phyloP scores from a whole-genome alignment of 1,140 invertebrate genomes.

The Leptinotarsa undecemlineata region DNA sequence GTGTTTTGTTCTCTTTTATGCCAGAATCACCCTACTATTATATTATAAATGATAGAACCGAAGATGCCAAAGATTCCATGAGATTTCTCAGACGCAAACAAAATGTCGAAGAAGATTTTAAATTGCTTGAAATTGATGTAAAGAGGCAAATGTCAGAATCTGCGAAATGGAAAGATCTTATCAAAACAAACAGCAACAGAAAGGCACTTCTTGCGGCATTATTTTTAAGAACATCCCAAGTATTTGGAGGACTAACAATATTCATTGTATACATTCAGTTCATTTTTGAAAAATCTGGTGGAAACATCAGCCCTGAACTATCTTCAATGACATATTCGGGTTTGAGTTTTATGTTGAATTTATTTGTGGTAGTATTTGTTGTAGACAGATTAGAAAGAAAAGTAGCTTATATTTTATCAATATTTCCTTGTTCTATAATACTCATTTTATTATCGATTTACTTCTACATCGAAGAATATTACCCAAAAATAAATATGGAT shows the following conservation, averaged over 20 bases:
- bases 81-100: slow-evolving; percentile 22
- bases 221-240: slow-evolving; percentile 62
- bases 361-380: slow-evolving; percentile 60
- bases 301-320: slow-evolving; percentile 65
- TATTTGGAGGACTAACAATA: slow-evolving; percentile 65
- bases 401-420: slow-evolving; percentile 38
- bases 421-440: slow-evolving; percentile 37
- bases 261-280: slow-evolving; percentile 67
- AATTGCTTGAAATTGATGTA: slow-evolving; percentile 34
- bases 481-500: slow-evolving; percentile 43
- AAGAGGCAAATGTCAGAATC: slow-evolving; percentile 41
- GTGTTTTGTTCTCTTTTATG: slow-evolving; percentile 34
- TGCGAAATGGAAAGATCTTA: slow-evolving; percentile 36
- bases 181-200: slow-evolving; percentile 58
- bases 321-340: slow-evolving; percentile 60
- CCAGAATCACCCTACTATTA: slow-evolving; percentile 50
- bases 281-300: slow-evolving; percentile 58
- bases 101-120: slow-evolving; percentile 39
- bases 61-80: slow-evolving; percentile 31
- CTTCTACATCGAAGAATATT: slow-evolving; percentile 42
- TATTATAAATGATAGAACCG: slow-evolving; percentile 39
- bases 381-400: slow-evolving; percentile 62
- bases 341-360: slow-evolving; percentile 68
- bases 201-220: slow-evolving; percentile 54
- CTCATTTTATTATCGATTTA: slow-evolving; percentile 57